These are phyloP conservation scores for Eubucco bourcierii DNA, from an alignment of 2,113 vertebrate species.

Conservation along the genomic window DNA sequence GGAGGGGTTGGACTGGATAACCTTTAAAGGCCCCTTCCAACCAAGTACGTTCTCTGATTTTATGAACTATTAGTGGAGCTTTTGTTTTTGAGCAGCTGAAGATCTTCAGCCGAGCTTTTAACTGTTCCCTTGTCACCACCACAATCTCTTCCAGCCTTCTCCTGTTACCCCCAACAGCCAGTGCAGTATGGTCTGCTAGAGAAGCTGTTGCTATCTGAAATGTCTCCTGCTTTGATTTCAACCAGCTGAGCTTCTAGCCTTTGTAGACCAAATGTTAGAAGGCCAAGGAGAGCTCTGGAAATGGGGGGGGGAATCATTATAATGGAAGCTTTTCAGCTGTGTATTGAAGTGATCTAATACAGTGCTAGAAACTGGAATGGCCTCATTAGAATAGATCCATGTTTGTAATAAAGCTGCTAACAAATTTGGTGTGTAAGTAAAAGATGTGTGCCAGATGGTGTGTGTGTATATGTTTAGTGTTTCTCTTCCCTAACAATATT, in stretches of 20 bases:
- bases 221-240: not conserved
- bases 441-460: conserved; percentile 30
- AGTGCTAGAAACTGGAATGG: not conserved
- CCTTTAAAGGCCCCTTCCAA: too few species aligned
- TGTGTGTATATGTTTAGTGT: not conserved
- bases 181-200: not conserved
- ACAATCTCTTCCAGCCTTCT: not conserved
- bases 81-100: not conserved
- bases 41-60: too few species aligned
- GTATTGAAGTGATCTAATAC: not conserved
- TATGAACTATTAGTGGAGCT: not conserved
- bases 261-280: not conserved
- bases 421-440: not conserved
- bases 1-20: too few species aligned
- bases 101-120: not conserved
- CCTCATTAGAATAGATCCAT: conserved; percentile 1
- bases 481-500: conserved; percentile 12
- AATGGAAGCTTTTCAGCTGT: not conserved
- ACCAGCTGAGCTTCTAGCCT: not conserved
- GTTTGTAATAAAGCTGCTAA: conserved; percentile 21
- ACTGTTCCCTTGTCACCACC: not conserved
- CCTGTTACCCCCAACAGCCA: not conserved
- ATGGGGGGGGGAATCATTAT: not conserved
- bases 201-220: not conserved
- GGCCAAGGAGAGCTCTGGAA: not conserved